Conservation (phyloP, 2,888 invertebrate genomes). For the Deilephila porcellus region DNA sequence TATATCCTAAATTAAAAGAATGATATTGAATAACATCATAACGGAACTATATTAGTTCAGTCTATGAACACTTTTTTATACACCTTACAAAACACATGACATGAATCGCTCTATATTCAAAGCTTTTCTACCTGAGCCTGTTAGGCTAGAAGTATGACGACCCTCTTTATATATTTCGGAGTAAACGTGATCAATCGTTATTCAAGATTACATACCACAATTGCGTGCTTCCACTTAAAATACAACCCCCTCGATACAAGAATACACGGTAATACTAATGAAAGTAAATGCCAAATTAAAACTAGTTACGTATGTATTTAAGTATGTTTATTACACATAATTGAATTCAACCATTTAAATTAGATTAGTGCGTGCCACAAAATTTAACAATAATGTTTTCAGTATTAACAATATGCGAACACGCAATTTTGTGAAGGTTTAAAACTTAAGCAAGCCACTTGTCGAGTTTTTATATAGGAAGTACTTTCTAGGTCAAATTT, state of each 20-base stretch:
- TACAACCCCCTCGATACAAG: not conserved
- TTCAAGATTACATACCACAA: too few species aligned
- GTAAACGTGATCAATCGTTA: too few species aligned
- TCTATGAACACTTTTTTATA: too few species aligned
- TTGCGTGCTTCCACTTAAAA: too few species aligned
- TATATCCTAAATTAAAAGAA: too few species aligned
- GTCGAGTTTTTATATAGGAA: slow-evolving; percentile 16
- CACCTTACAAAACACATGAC: too few species aligned
- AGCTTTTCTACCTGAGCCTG: too few species aligned
- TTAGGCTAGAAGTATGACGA: too few species aligned
- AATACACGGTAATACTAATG: not conserved
- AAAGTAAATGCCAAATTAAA: not conserved
- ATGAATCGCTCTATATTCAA: too few species aligned
- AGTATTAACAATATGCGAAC: slow-evolving; percentile 15
- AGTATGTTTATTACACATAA: slow-evolving; percentile 25
- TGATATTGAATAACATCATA: too few species aligned
- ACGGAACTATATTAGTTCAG: too few species aligned
- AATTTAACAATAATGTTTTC: slow-evolving; percentile 25
- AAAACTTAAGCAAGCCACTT: slow-evolving; percentile 16
- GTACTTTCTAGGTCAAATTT: slow-evolving; percentile 20
- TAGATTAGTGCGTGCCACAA: slow-evolving; percentile 29
- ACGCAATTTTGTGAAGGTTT: slow-evolving; percentile 22
- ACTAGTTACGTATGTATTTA: slow-evolving; percentile 21
- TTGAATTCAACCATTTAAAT: slow-evolving; percentile 25
- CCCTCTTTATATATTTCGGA: too few species aligned